These are phyloP conservation scores for Lepidostoma basale DNA, from an alignment of 1,140 invertebrate species.

Conservation along the genomic window DNA sequence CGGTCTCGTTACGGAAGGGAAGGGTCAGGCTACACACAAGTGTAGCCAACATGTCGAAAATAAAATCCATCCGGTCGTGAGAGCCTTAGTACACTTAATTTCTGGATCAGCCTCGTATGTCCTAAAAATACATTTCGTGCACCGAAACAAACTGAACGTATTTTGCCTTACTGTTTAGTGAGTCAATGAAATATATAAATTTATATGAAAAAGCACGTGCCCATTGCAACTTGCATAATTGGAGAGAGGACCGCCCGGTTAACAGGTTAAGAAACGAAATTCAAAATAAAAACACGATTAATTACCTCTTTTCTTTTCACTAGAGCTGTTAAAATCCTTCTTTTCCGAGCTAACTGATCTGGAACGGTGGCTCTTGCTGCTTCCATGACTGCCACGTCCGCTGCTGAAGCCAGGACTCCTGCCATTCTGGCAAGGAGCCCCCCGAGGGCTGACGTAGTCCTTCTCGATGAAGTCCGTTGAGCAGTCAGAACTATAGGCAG, in stretches of 20 bases:
- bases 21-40: too few relatives aligned
- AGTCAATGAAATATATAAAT: background rate
- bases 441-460: slow-evolving; percentile 19
- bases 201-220: background rate
- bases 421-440: background rate
- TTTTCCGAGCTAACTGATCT: slow-evolving; percentile 41
- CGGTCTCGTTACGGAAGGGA: too few relatives aligned
- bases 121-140: background rate
- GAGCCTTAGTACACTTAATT: too few relatives aligned
- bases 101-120: too few relatives aligned
- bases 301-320: slow-evolving; percentile 42
- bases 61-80: too few relatives aligned
- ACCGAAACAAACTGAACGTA: too few relatives aligned
- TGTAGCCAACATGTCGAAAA: too few relatives aligned
- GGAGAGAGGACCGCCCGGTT: background rate
- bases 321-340: slow-evolving; percentile 30
- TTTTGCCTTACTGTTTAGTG: too few relatives aligned
- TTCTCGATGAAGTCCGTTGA: slow-evolving; percentile 41
- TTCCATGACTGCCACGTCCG: slow-evolving; percentile 33
- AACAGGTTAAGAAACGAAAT: background rate
- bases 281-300: background rate
- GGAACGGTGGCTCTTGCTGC: slow-evolving; percentile 37
- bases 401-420: slow-evolving; percentile 35
- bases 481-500: slow-evolving; percentile 40
- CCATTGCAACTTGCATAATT: background rate